A percentile compares a stretch with the other conserved stretches of the same genome.
phyloP scores from a whole-genome alignment of 2,888 invertebrate species.

The Acronicta psi region DNA sequence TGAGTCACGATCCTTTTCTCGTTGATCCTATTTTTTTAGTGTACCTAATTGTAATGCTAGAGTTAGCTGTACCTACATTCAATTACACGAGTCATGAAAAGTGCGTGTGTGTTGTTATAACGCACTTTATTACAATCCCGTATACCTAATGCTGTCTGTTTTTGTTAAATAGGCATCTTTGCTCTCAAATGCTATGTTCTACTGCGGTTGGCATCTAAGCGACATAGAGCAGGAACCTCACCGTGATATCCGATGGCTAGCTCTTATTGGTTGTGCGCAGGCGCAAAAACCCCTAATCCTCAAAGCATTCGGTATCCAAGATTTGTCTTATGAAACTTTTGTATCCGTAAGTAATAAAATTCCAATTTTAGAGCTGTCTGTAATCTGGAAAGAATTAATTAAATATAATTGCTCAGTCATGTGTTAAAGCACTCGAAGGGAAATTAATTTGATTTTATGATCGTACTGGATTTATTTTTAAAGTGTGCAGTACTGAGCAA shows the following conservation, averaged over 20 bases:
- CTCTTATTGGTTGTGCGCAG: slow-evolving; percentile 81
- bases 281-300: slow-evolving; percentile 82
- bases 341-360: slow-evolving; percentile 74
- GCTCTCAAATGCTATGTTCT: slow-evolving; percentile 76
- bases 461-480: neutral
- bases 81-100: no score
- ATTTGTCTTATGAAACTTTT: slow-evolving; percentile 81
- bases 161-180: slow-evolving; percentile 73
- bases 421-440: neutral
- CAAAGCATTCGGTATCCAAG: slow-evolving; percentile 84
- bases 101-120: no score
- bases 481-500: neutral
- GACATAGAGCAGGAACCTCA: slow-evolving; percentile 62
- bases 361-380: slow-evolving; percentile 1
- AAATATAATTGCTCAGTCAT: neutral
- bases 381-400: slow-evolving; percentile 1
- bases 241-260: slow-evolving; percentile 70
- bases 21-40: slow-evolving; percentile 14
- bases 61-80: no score
- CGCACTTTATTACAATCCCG: no score
- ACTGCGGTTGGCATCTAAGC: slow-evolving; percentile 80
- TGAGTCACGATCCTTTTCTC: slow-evolving; percentile 20
- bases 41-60: neutral
- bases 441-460: neutral
- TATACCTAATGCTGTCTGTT: neutral